Evolutionary conservation across 2,113 vertebrate genomes (phyloP).

Genomic region (Ailuropoda melanoleuca): DNA sequence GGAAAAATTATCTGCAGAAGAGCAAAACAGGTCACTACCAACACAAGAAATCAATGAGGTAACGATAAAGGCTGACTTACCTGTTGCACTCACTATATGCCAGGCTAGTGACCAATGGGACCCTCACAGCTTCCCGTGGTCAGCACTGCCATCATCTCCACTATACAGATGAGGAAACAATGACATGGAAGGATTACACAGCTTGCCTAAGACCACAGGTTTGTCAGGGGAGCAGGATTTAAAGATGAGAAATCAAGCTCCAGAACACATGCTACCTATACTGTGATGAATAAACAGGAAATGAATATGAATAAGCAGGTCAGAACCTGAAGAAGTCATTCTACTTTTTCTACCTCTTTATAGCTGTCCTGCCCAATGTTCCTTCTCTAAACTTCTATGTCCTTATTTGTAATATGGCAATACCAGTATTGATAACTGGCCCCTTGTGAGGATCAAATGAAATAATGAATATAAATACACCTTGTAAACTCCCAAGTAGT

Average conservation of each 20-base stretch:
- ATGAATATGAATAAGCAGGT: neutral
- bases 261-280: neutral
- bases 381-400: neutral
- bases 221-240: neutral
- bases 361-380: neutral
- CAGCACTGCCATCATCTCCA: neutral
- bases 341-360: neutral
- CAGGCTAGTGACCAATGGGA: neutral
- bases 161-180: neutral
- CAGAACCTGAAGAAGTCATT: neutral
- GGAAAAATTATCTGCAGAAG: neutral
- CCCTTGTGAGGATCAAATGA: neutral
- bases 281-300: neutral
- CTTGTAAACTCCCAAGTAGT: neutral
- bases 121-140: neutral
- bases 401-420: neutral
- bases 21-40: neutral
- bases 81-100: rapidly evolving
- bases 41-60: neutral
- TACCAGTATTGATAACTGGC: neutral
- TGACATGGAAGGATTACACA: neutral
- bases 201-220: neutral
- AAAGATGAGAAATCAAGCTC: neutral
- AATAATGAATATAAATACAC: neutral
- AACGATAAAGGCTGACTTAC: neutral